Evolutionary conservation across 2,888 invertebrate species (phyloP), one percentile per base, ranked within the genome.

Genomic region (Agonopterix alstromeriana): DNA sequence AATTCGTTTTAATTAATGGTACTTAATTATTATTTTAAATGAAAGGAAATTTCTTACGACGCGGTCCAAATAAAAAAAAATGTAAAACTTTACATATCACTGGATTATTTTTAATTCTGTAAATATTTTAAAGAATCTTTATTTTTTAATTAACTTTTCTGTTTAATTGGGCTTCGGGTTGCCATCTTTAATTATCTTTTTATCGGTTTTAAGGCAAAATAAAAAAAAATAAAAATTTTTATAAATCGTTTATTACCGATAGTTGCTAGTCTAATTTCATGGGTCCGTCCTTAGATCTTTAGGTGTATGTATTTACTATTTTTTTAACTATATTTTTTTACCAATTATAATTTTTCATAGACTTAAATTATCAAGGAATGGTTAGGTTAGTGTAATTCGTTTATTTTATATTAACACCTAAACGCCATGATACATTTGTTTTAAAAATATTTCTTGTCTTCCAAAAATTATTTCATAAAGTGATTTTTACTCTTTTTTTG

Each of bases 161-260:
- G 56, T 56, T 50, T 60, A 56, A 61, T 60, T 60, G 72, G 75
- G 73, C 73, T 70, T 71, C 61, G 72, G 76, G 74, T 73, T 73
- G 77, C 75, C 73, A 72, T 76, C 47, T 48, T 42, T 12, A 47
- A 35, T 43, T 47, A 38, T 36, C 42, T 50, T 43, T 43, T 50
- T 47, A 47, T 48, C 46, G 47, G 48, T 52, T 49, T 53, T 35
- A 14, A 47, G 42, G 48, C 41, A 46, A 47, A 47, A 48, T 43
- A 50, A 46, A 27, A 27, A 27, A 27, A 51, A 42, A 49, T 38
- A 36, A n/a, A 48, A 43, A 27, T 48, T 52, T 48, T 53, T 48
- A 51, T 38, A 38, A 47, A 47, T 48, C 38, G 35, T 46, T 10
- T 48, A 55, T 60, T 67, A 69, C 66, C 67, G 63, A 64, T 66